Conservation (phyloP, 2,888 invertebrate genomes). For the Orthonychiurus folsomi region DNA sequence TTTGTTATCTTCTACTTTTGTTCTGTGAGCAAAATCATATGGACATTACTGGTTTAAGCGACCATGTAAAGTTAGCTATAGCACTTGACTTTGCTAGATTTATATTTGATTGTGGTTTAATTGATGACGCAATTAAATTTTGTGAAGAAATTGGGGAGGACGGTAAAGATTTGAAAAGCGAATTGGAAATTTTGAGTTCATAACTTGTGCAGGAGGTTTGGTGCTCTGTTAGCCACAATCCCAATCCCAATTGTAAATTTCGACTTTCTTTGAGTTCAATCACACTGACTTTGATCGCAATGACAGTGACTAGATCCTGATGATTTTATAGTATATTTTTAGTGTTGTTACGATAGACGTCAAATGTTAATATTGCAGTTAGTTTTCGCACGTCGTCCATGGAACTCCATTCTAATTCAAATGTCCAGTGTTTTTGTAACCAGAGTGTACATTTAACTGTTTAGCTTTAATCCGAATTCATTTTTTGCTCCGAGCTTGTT, state of each 20-base stretch:
- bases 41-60: slow-evolving; percentile 24
- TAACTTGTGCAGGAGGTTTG: not conserved
- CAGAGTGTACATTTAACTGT: too few relatives aligned
- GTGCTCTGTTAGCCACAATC: not conserved
- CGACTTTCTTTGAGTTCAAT: not conserved
- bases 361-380: too few relatives aligned
- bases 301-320: too few relatives aligned
- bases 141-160: slow-evolving; percentile 33
- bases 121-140: slow-evolving; percentile 32
- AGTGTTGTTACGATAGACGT: too few relatives aligned
- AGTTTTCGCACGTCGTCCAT: too few relatives aligned
- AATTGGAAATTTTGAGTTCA: slow-evolving; percentile 30
- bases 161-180: slow-evolving; percentile 35
- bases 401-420: too few relatives aligned
- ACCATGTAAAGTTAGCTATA: slow-evolving; percentile 36
- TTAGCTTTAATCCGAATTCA: too few relatives aligned
- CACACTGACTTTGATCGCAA: not conserved
- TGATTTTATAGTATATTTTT: too few relatives aligned
- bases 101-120: slow-evolving; percentile 35
- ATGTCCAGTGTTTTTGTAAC: too few relatives aligned
- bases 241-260: not conserved
- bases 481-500: too few relatives aligned
- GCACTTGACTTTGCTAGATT: slow-evolving; percentile 38
- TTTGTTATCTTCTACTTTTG: slow-evolving; percentile 29
- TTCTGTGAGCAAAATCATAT: slow-evolving; percentile 28